These are phyloP conservation scores for Cryptotis parvus DNA, from an alignment of 2,113 vertebrate genomes.

Conservation along the genomic window DNA sequence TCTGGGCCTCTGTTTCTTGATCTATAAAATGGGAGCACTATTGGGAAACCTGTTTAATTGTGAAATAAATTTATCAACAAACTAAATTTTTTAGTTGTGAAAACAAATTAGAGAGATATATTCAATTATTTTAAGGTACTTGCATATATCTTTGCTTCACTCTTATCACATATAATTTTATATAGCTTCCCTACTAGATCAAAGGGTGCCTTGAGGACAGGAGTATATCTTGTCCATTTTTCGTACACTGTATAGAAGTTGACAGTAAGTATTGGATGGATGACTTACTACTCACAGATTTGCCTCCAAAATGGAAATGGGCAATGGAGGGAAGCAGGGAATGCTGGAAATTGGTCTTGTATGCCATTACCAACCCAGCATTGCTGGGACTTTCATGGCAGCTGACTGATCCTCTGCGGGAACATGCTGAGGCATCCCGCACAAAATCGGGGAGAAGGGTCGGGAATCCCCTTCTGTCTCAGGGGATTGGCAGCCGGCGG, in stretches of 20 bases:
- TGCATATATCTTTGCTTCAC: not conserved
- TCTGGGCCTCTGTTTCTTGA: not conserved
- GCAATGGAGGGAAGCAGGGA: not conserved
- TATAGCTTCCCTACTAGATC: not conserved
- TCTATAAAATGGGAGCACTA: not conserved
- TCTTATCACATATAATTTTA: conserved; percentile 7
- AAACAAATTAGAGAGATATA: too few species aligned
- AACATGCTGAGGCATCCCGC: too few species aligned
- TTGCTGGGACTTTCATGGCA: not conserved
- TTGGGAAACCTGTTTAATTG: not conserved
- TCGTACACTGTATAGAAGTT: not conserved
- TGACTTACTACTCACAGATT: not conserved
- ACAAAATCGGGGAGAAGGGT: too few species aligned
- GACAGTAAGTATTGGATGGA: not conserved
- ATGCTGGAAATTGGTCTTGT: not conserved
- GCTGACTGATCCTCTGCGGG: not conserved
- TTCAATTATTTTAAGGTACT: not conserved
- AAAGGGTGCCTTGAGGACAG: not conserved
- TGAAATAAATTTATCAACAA: not conserved
- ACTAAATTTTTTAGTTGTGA: too few species aligned
- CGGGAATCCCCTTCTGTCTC: too few species aligned
- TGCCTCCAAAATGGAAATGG: conserved; percentile 36
- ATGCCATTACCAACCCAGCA: not conserved
- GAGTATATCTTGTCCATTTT: not conserved
- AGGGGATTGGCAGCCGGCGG: too few species aligned